Percentiles rank a stretch among this genome's conserved stretches.
These are phyloP conservation scores for Lasioglossum albipes DNA, from an alignment of 1,140 invertebrate species.

Conservation along the genomic window DNA sequence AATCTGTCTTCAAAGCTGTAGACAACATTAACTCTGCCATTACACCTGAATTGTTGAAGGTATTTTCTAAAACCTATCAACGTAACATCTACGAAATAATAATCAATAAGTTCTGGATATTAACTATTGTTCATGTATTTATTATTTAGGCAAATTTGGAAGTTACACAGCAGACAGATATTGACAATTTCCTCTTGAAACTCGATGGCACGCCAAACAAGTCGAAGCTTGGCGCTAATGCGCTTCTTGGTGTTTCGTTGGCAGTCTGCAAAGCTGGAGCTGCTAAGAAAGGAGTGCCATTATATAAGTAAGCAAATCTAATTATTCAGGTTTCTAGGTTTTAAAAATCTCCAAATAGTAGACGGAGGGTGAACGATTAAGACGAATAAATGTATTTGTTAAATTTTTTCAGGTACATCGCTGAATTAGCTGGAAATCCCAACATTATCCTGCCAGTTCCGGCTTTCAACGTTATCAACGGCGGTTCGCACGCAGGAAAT, in stretches of 20 bases:
- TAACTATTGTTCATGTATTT: not conserved
- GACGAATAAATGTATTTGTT: not conserved
- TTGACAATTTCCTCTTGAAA: conserved; percentile 95
- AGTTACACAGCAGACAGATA: conserved; percentile 94
- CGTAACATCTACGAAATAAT: not conserved
- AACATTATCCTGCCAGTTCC: conserved; percentile 97
- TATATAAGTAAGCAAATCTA: conserved; percentile 83
- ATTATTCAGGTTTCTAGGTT: not conserved
- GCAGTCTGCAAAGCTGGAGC: conserved; percentile 98
- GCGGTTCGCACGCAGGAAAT: conserved; percentile 99
- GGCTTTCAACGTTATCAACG: conserved; percentile 99
- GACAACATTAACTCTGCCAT: conserved; percentile 95
- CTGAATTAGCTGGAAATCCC: conserved; percentile 94
- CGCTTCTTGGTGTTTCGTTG: conserved; percentile 97
- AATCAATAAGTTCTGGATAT: not conserved
- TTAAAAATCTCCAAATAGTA: too few relatives aligned
- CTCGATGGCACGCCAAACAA: conserved; percentile 99
- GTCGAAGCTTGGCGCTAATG: conserved; percentile 97
- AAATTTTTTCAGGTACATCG: conserved; percentile 87
- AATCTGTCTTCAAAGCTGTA: conserved; percentile 96
- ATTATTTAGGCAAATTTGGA: conserved; percentile 84
- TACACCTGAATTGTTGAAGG: conserved; percentile 91
- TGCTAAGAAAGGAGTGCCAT: conserved; percentile 94
- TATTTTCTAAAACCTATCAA: conserved; percentile 67
- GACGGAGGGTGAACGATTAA: too few relatives aligned